Percentiles rank a stretch among this genome's conserved stretches.
These are phyloP conservation scores for Cossypha polioptera DNA, from an alignment of 2,797 vertebrate species.

Conservation along the genomic window DNA sequence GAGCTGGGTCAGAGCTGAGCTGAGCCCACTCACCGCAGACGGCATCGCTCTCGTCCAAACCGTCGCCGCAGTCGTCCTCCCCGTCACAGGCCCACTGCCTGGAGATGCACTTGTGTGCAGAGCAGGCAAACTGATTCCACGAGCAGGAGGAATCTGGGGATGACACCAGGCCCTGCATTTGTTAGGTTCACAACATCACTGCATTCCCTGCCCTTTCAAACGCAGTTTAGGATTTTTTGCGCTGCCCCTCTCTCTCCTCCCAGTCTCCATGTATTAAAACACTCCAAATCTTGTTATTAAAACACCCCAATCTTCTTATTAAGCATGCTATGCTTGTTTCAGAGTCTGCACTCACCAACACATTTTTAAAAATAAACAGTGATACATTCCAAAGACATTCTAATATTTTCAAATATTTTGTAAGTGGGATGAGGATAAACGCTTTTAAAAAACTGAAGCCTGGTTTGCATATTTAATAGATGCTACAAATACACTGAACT, in stretches of 20 bases:
- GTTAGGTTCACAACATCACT: not conserved
- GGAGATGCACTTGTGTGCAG: slow-evolving; percentile 90
- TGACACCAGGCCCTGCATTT: not conserved
- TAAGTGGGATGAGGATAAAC: not conserved
- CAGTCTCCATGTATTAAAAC: not conserved
- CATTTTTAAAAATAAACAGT: not conserved
- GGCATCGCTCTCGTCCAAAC: slow-evolving; percentile 87
- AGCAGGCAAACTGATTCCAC: slow-evolving; percentile 90
- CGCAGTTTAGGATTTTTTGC: not conserved
- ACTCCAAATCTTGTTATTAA: not conserved
- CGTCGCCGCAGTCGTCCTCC: slow-evolving; percentile 90
- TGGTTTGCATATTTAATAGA: not conserved
- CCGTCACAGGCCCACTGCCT: slow-evolving; percentile 95
- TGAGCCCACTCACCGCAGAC: slow-evolving; percentile 85
- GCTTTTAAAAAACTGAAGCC: not conserved
- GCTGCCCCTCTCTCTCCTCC: not conserved
- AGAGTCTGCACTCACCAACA: not conserved
- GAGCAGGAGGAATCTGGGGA: slow-evolving; percentile 88
- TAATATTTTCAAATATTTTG: not conserved
- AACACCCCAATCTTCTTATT: not conserved
- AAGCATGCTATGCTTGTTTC: not conserved
- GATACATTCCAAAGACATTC: not conserved
- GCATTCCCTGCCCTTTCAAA: accelerated
- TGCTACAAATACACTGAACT: not conserved
- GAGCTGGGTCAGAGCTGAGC: too few species aligned